Evolutionary conservation across 2,113 vertebrate genomes (phyloP), one percentile per base, ranked within the genome.

Genomic region (Ariopsis seemanni): DNA sequence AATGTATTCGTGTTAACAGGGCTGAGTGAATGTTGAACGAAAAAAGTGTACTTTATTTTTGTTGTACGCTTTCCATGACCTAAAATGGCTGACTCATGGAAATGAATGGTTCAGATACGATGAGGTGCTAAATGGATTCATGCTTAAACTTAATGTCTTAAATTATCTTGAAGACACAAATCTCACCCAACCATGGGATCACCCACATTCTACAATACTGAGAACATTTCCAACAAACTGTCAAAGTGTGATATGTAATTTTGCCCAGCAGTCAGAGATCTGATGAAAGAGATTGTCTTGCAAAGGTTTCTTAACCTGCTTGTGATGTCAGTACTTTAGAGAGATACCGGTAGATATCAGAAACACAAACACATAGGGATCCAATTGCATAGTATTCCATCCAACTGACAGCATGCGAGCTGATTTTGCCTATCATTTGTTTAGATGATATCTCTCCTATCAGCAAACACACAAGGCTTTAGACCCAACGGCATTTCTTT

Each of bases 401-500:
- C 58, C 62, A 27, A 63, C 77, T 85, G 74, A 42, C 52, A 58
- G 72, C 48, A 83, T 86, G 42, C 2, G 62, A 25, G 77, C 58
- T 83, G 82, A 50, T 62, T 87, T 84, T 50, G n/a, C 25, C 34
- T 63, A 42, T 69, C 83, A 87, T 91, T 83, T 87, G 88, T 88
- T 89, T 87, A 91, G 87, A 91, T 88, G 82, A 82, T 85, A 91
- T 89, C 89, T 87, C 60, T 63, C 52, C 10, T 62, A 82, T 85
- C 55, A 69, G 82, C 83, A 85, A 87, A 88, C 82, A 89, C 27
- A 42, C 65, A 77, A 52, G 60, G 58, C 60, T 50, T 30, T 52
- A 57, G 1, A 74, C 80, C 86, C 84, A 86, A 58, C 18, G 4
- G 34, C 20, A 58, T 25, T 20, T 83, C 42, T 48, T 90, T 67